These are phyloP conservation scores for Ephydatia muelleri DNA, from an alignment of 37 sponge, comb jelly and placozoan genomes.

Conservation along the genomic window DNA sequence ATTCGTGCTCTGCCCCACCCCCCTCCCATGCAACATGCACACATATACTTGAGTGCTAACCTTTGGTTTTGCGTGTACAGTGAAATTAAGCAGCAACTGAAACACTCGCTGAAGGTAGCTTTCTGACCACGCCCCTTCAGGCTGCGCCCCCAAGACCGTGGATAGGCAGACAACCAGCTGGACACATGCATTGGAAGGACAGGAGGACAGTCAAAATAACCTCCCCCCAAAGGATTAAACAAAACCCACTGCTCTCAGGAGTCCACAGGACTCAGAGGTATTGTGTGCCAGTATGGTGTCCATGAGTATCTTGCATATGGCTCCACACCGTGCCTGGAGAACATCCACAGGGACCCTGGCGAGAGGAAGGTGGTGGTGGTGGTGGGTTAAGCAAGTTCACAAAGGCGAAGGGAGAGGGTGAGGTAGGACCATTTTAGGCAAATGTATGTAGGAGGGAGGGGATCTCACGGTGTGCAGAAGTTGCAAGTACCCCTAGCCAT, in stretches of 20 bases:
- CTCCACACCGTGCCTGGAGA: conserved; percentile 46
- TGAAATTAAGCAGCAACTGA: conserved; percentile 60
- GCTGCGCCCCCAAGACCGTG: conserved; percentile 64
- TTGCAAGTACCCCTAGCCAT: too few species aligned
- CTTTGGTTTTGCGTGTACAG: conserved; percentile 79
- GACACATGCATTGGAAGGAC: background rate
- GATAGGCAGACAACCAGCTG: conserved; percentile 61
- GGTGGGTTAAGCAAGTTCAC: background rate
- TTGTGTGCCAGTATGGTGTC: conserved; percentile 35
- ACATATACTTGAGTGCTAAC: too few species aligned
- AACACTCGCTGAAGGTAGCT: conserved; percentile 60
- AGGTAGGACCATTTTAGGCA: background rate
- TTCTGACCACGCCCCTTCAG: conserved; percentile 59
- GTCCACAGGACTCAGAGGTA: conserved; percentile 36
- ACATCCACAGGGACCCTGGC: conserved; percentile 41
- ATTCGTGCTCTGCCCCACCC: too few species aligned
- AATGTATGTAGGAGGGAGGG: background rate
- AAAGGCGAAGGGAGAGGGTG: background rate
- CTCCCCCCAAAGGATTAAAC: background rate
- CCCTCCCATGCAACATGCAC: too few species aligned
- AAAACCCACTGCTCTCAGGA: conserved; percentile 57
- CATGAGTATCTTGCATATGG: conserved; percentile 43
- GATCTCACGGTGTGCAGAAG: too few species aligned
- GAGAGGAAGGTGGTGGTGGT: background rate
- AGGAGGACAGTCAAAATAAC: background rate